Evolutionary conservation across 2,888 invertebrate species (phyloP).

Genomic region (Eupithecia inturbata): DNA sequence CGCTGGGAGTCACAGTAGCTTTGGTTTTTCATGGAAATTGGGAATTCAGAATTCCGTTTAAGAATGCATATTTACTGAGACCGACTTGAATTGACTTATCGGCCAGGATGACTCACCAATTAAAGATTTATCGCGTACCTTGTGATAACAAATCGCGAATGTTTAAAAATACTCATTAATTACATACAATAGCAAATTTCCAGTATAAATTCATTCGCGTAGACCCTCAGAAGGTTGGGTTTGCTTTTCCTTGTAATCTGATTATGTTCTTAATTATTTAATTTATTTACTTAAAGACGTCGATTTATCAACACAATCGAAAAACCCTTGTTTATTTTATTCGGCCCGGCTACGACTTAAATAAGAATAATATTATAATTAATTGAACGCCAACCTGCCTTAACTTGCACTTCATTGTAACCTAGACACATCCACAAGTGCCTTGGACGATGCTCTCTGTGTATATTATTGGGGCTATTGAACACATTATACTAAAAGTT

Average conservation of each 20-base stretch:
- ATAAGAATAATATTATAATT: background rate
- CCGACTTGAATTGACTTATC: background rate
- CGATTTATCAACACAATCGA: background rate
- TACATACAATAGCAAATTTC: no score
- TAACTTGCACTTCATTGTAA: conserved; percentile 33
- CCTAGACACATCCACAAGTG: conserved; percentile 25
- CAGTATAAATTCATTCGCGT: no score
- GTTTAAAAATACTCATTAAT: no score
- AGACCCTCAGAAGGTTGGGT: background rate
- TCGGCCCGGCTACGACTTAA: conserved; percentile 17
- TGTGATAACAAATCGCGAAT: no score
- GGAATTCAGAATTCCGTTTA: background rate
- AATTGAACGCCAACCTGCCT: conserved; percentile 26
- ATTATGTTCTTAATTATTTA: background rate
- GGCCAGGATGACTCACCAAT: background rate
- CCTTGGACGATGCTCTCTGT: conserved; percentile 27
- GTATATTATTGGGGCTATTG: conserved; percentile 19
- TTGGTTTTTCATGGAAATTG: background rate
- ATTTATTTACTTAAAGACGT: background rate
- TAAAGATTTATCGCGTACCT: no score
- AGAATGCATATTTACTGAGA: background rate
- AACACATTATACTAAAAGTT: conserved; percentile 38
- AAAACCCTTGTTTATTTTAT: background rate
- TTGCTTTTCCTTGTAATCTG: background rate
- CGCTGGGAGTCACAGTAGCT: no score